Base-by-base conservation (phyloP, 1,140 invertebrate genomes). In the Lutraria rhynchaena region DNA sequence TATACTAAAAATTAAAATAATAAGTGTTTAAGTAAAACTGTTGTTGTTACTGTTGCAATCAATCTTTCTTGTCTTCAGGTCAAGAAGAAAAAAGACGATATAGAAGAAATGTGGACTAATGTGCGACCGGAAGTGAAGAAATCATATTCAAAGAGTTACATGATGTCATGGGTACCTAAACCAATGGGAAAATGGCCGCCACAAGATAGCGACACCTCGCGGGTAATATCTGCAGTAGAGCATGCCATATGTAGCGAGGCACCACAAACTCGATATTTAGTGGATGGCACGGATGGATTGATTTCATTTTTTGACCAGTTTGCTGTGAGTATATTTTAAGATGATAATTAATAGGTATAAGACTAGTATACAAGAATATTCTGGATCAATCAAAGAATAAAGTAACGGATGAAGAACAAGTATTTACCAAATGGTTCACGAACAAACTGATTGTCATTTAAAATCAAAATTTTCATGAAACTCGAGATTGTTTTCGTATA, bases 281-380 rank as follows among this genome's bases (percentile, higher is more conserved):
- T 55, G 1, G 69, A 57, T 29, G 69, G 69, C 0, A 17, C 57
- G 11, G 67, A 46, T 2, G 13, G 22, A 1, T 55, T 37, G 17
- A 24, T 55, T n/a, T 41, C 31, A 11, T 57, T 71, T 41, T n/a
- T 71, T 22, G 69, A 71, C 29, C 31, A 55, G 15, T 55, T 37
- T 71, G 53, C 69, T 29, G 69, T 71, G 57, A 49, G 11, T 46
- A 24, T 60, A n/a, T n/a, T n/a, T n/a, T n/a, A n/a, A n/a, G n/a
- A n/a, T n/a, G n/a, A n/a, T n/a, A n/a, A n/a, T n/a, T n/a, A n/a
- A n/a, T n/a, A n/a, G n/a, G n/a, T n/a, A n/a, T n/a, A n/a, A n/a
- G n/a, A n/a, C n/a, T n/a, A n/a, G n/a, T n/a, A n/a, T n/a, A n/a
- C n/a, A n/a, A n/a, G n/a, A n/a, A n/a, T n/a, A n/a, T n/a, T n/a